Evolutionary conservation across 1,140 invertebrate species (phyloP), one percentile per base, ranked within the genome.

Genomic region (Acromyrmex charruanus): DNA sequence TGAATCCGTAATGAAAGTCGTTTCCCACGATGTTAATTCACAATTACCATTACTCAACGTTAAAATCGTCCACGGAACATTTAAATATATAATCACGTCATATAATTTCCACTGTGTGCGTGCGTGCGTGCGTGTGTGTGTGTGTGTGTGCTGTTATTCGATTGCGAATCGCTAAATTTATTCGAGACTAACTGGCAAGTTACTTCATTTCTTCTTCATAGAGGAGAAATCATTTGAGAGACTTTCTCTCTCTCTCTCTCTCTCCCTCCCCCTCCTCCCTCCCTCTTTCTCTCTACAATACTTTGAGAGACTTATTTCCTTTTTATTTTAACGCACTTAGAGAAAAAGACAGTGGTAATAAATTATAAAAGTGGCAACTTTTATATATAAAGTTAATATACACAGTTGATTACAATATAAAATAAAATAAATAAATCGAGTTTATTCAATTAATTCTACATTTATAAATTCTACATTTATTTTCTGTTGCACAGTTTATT

Each of bases 1-100:
- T 55, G 39, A 75, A 51, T 75, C 59, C 35, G 16, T 49, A 28
- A 82, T 72, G 55, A 82, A 82, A 82, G 55, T 28, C 55, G 18
- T 58, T 69, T 39, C 58, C 16, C 49, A 25, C 77, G 63, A 35
- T 68, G 61, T 79, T 66, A 66, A 66, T 75, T 77, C 16, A 31
- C 39, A 66, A 49, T 79, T 55, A 75, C 16, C 39, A 18, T 69
- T 69, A 63, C 25, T 69, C 65, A 66, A 49, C 28, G 44, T n/a
- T 68, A 51, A 68, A 53, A 80, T 80, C 58, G 25, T 28, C 49
- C 44, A 14, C 31, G 31, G 6, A 35, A 55, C 49, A 80, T 80
- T 80, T 80, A 25, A 79, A 65, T 79, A 58, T n/a, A 58, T 55
- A 49, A 79, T 66, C 16, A 68, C 18, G 10, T 58, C 61, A 21